Base-by-base conservation (phyloP, 1,140 invertebrate species). In the Oscheius sp. region DNA sequence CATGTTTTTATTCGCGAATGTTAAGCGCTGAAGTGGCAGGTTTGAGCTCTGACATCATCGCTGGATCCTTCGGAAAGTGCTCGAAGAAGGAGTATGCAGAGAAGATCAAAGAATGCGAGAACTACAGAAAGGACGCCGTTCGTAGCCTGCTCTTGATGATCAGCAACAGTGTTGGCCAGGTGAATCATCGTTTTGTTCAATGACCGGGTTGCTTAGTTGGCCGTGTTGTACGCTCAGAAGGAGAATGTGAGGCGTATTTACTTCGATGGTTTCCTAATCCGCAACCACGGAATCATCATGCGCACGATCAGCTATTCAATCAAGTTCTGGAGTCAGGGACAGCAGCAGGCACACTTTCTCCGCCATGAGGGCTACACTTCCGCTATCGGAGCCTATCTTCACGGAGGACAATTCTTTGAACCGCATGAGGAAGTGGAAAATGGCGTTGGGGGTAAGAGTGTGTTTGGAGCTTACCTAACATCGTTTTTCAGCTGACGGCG, bases 291-390 rank as follows among this genome's bases (percentile, higher is more conserved):
- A 2, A 80, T 91, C 0, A 91, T 89, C 55, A 91, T 92, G 91
- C 88, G 91, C 76, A 90, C 90, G 3, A 88, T 91, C 46, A 89
- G 88, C 3, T 91, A 88, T 84, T 88, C 90, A 36, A 90, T 91
- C 52, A 91, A 91, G 76, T 92, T 88, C 80, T 92, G 91, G 91
- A 90, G 90, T 62, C 87, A 90, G 31, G 35, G 35, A 32, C 62
- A 45, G 31, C 71, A 91, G 20, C 89, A 91, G 77, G 88, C 90
- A 4, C 83, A 91, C 61, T 92, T 91, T 85, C 85, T 92, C 7
- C 85, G 91, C 13, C 91, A 92, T 82, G 91, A 92, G 85, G 91
- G 90, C 2, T 92, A 91, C 80, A 85, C 91, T 23, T 90, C 90
- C 59, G 91, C 91, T 0, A 91, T 92, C 76, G 91, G 91, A 26